These are phyloP conservation scores for Ceratina japonica DNA, from an alignment of 1,140 invertebrate genomes.

Conservation along the genomic window DNA sequence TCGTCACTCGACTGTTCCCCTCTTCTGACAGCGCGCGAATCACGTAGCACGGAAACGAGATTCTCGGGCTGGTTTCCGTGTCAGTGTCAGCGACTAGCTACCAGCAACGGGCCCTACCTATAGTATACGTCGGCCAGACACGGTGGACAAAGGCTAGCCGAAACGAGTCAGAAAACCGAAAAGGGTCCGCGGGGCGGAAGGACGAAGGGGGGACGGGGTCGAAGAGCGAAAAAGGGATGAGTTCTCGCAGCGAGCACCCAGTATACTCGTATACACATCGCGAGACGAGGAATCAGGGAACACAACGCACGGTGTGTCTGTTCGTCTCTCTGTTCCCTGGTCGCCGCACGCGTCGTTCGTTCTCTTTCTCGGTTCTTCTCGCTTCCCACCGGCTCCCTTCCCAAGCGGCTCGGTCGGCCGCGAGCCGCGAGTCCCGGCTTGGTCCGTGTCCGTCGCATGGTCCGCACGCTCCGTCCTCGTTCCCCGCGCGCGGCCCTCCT, in stretches of 20 bases:
- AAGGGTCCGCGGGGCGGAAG: slow-evolving; percentile 45
- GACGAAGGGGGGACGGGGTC: no score
- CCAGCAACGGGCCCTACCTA: neutral
- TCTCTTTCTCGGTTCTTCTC: neutral
- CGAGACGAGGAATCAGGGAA: slow-evolving; percentile 66
- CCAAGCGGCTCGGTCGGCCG: neutral
- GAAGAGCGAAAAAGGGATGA: slow-evolving; percentile 38
- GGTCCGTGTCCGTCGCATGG: slow-evolving; percentile 38
- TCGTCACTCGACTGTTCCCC: neutral
- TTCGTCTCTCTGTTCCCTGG: slow-evolving; percentile 34
- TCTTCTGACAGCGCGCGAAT: neutral
- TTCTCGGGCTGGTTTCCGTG: slow-evolving; percentile 32
- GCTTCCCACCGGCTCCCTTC: slow-evolving; percentile 22
- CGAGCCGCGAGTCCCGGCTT: slow-evolving; percentile 24
- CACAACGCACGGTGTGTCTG: slow-evolving; percentile 37
- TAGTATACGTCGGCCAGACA: slow-evolving; percentile 3
- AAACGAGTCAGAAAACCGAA: slow-evolving; percentile 33
- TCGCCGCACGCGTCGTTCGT: slow-evolving; percentile 12
- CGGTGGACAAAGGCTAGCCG: slow-evolving; percentile 49
- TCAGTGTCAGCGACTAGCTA: slow-evolving; percentile 1
- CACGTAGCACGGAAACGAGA: slow-evolving; percentile 16
- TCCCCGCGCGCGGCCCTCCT: slow-evolving; percentile 16
- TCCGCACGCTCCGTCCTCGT: slow-evolving; percentile 14
- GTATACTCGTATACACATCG: slow-evolving; percentile 65
- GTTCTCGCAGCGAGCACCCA: slow-evolving; percentile 67